These are phyloP conservation scores for Tichodroma muraria DNA, from an alignment of 2,113 vertebrate genomes.

Conservation along the genomic window DNA sequence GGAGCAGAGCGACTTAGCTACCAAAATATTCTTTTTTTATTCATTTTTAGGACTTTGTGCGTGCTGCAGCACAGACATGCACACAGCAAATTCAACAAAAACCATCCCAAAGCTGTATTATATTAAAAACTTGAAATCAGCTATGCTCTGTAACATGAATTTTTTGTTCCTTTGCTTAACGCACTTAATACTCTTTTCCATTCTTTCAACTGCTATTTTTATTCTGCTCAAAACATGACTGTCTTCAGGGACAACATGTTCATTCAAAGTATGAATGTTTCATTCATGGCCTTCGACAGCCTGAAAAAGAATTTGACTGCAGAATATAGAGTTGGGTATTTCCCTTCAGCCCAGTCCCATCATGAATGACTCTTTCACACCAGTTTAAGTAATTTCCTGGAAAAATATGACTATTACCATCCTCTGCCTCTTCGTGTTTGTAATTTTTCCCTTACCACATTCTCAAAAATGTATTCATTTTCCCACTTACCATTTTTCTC, in stretches of 20 bases:
- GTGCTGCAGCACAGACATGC: rapidly evolving
- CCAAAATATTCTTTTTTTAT: background rate
- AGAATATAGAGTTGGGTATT: background rate
- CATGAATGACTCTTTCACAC: conserved; percentile 15
- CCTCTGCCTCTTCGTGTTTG: background rate
- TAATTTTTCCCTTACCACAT: background rate
- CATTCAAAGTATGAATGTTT: conserved; percentile 40
- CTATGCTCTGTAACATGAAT: background rate
- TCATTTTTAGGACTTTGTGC: background rate
- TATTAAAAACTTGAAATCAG: background rate
- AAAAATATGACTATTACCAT: background rate
- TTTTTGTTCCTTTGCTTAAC: background rate
- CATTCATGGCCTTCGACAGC: conserved; percentile 24
- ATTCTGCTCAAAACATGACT: conserved; percentile 10
- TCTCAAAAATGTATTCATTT: background rate
- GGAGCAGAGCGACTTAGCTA: background rate
- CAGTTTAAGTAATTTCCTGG: background rate
- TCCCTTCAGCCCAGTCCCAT: background rate
- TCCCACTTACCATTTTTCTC: background rate
- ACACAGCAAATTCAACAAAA: background rate
- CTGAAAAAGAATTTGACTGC: background rate
- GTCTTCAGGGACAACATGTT: conserved; percentile 6
- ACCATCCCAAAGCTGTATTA: background rate
- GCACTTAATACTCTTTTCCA: background rate
- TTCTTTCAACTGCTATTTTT: conserved; percentile 25